Evolutionary conservation across 2,888 invertebrate genomes (phyloP).

Genomic region (Suillia variegata): DNA sequence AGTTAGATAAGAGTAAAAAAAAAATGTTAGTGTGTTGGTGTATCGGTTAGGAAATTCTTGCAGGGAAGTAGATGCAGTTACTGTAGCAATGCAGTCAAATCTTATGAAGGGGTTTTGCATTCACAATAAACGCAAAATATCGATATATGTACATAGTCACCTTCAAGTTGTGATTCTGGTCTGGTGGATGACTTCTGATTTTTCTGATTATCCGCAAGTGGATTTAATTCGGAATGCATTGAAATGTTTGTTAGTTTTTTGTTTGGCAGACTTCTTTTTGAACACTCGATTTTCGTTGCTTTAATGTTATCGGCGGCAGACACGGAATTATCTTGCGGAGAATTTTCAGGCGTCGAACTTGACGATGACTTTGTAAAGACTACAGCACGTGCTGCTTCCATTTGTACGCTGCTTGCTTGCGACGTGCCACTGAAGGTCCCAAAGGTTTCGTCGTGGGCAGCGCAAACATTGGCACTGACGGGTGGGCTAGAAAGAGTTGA

Average conservation of each 20-base stretch:
- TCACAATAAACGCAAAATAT: slow-evolving; percentile 10
- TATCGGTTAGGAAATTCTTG: too few species aligned
- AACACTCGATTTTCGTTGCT: slow-evolving; percentile 30
- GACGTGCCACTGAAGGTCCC: too few species aligned
- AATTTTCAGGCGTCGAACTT: slow-evolving; percentile 46
- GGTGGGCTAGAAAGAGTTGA: slow-evolving; percentile 85
- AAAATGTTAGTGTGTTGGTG: too few species aligned
- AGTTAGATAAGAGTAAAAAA: too few species aligned
- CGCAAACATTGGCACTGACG: slow-evolving; percentile 58
- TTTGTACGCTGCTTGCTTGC: too few species aligned
- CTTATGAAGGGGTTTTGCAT: slow-evolving; percentile 8
- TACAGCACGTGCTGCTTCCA: too few species aligned
- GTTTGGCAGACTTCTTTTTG: slow-evolving; percentile 23
- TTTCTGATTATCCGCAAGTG: too few species aligned
- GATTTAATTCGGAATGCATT: slow-evolving; percentile 44
- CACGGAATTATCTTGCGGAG: slow-evolving; percentile 42
- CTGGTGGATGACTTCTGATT: slow-evolving; percentile 34
- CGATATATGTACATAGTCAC: slow-evolving; percentile 40
- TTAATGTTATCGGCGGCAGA: slow-evolving; percentile 24
- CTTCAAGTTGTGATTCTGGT: slow-evolving; percentile 40
- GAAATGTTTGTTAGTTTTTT: slow-evolving; percentile 36
- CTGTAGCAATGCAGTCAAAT: slow-evolving; percentile 1
- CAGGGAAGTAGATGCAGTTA: too few species aligned
- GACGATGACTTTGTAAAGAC: slow-evolving; percentile 43
- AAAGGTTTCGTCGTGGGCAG: too few species aligned